Percentiles rank a stretch among this genome's conserved stretches.
These are phyloP conservation scores for Paramormyrops kingsleyae DNA, from an alignment of 2,113 vertebrate genomes.

Conservation along the genomic window DNA sequence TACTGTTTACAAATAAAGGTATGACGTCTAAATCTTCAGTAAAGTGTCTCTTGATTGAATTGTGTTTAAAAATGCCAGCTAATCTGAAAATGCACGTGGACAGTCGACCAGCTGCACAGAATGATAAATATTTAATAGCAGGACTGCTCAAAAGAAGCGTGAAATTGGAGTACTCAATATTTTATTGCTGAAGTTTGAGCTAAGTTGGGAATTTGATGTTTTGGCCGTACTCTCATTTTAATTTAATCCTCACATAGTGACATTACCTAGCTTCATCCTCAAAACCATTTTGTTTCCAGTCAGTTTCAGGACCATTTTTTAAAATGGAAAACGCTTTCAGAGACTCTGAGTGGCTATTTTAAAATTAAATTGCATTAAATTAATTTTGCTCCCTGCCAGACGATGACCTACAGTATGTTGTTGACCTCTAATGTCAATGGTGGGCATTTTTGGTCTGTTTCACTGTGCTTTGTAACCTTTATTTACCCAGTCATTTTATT, in stretches of 20 bases:
- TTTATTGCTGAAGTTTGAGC: slow-evolving; percentile 12
- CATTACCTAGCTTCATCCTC: neutral
- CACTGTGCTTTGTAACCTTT: neutral
- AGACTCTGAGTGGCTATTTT: neutral
- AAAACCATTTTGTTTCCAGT: neutral
- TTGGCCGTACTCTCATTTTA: neutral
- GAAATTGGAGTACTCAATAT: slow-evolving; percentile 32
- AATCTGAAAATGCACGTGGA: neutral
- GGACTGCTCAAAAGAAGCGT: slow-evolving; percentile 13
- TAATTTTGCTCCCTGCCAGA: neutral
- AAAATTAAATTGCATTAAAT: neutral
- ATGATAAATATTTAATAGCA: slow-evolving; percentile 24
- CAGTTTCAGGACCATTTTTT: neutral
- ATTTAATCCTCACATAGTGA: neutral
- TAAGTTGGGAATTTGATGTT: neutral
- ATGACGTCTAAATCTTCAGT: slow-evolving; percentile 35
- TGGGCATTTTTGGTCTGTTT: neutral
- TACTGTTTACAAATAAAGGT: slow-evolving; percentile 68
- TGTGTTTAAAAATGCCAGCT: neutral
- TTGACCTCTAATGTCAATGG: neutral
- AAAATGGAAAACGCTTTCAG: neutral
- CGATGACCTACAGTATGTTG: neutral
- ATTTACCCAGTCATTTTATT: neutral
- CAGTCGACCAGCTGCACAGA: neutral
- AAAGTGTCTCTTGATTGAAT: neutral